A percentile compares a stretch with the other conserved stretches of the same genome.
Evolutionary conservation across 1,140 invertebrate species (phyloP).

Genomic region (Atta colombica): DNA sequence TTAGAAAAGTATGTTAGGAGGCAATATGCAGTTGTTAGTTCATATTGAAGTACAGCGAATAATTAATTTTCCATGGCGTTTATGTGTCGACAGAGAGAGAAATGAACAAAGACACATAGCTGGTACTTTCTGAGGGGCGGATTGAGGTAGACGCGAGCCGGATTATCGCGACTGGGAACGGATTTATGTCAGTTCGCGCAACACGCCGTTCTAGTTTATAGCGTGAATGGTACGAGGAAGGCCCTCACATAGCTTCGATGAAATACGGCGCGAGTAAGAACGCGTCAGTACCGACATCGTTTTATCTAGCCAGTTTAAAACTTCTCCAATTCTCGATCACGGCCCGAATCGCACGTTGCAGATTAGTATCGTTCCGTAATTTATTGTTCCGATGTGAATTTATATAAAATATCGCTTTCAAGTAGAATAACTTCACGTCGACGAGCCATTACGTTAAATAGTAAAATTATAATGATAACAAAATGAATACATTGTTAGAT

Average conservation of each 20-base stretch:
- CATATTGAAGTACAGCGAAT: constrained; percentile 11
- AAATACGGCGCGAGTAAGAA: constrained; percentile 71
- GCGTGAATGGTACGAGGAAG: constrained; percentile 53
- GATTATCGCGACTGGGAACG: constrained; percentile 69
- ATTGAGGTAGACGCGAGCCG: constrained; percentile 39
- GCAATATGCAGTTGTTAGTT: constrained; percentile 37
- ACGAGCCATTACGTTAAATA: not conserved
- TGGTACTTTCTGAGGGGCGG: constrained; percentile 14
- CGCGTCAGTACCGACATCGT: constrained; percentile 35
- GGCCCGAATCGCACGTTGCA: constrained; percentile 4
- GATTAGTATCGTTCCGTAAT: constrained; percentile 38
- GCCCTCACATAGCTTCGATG: constrained; percentile 69
- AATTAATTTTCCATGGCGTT: constrained; percentile 47
- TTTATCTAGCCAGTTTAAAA: constrained; percentile 55
- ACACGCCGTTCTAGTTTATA: constrained; percentile 74
- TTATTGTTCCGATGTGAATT: constrained; percentile 32
- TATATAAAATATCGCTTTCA: constrained; percentile 32
- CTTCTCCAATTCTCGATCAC: constrained; percentile 30
- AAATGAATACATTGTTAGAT: not conserved
- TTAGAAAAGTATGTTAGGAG: constrained; percentile 34
- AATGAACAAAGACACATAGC: constrained; percentile 4
- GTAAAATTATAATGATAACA: constrained; percentile 9
- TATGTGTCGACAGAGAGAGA: constrained; percentile 22
- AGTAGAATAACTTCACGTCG: not conserved
- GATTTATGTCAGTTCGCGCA: constrained; percentile 80